Base-by-base conservation (phyloP, 2,113 vertebrate genomes). In the Arothron firmamentum region DNA sequence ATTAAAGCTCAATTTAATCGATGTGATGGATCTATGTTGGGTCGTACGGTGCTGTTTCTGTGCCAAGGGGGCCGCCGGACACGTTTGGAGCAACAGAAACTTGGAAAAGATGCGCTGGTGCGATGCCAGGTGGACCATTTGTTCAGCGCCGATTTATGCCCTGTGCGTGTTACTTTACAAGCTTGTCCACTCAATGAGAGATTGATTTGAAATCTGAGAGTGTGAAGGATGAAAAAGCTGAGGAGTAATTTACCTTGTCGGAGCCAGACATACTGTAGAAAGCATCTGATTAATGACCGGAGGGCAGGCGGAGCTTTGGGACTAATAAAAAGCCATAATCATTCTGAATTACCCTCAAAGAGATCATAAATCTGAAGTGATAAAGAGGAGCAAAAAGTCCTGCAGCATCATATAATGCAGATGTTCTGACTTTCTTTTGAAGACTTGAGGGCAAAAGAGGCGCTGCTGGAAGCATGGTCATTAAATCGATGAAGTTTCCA, bases 261-360 rank as follows among this genome's bases (percentile, higher is more conserved):
- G 61, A 49, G 34, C 19, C 25, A 51, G 58, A 64, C 51, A 68
- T 70, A n/a, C n/a, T n/a, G n/a, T n/a, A 43, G 59, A 62, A 70
- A 67, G 56, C 15, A 57, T 49, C 21, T 58, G 67, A 75, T 51
- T 85, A 62, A 80, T 82, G 60, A 73, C 20, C 52, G 47, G 63
- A 55, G 56, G 25, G 54, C 34, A 19, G 73, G 77, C 54, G 62
- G 63, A 50, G 38, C 41, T 20, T 51, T 58, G 42, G 41, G 72
- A 75, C 62, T 81, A 72, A 81, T 81, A 72, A 76, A 81, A 55
- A 67, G 53, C 15, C 43, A 72, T 77, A 72, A 78, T 87, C 46
- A 69, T 65, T 67, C 12, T 46, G 67, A 82, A 77, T 65, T 67
- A 74, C 54, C 48, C 60, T 65, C 56, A 52, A 56, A 70, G 75